Base-by-base conservation (phyloP, 2,888 invertebrate genomes). In the Cosmia pyralina region DNA sequence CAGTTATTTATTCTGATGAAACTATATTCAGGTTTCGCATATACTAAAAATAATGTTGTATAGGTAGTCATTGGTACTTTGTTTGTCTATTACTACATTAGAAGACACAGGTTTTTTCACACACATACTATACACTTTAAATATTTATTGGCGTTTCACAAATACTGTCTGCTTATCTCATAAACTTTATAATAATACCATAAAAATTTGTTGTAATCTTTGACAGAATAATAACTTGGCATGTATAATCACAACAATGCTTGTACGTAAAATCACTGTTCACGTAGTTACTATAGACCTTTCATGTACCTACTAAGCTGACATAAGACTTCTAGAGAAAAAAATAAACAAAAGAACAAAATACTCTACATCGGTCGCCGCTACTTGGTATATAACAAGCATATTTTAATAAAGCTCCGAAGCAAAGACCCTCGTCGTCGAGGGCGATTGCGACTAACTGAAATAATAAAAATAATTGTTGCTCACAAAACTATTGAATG, bases 401-500 rank as follows among this genome's bases (percentile, higher is more conserved):
- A 79, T 67, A 66, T 79, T 77, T 79, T 77, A 77, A 77, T 77
- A 67, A 77, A 79, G 44, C 64, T 65, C 7, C 34, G 34, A 69
- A 55, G 62, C 22, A 73, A 73, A 66, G 34, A 48, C 15, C 15
- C 38, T 3, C 48, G 5, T 53, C 52, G 4, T n/a, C n/a, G n/a
- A n/a, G 59, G 19, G 19, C 19, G 34, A 58, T 48, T 46, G 52
- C 15, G 77, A 19, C 52, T 34, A 58, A 63, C n/a, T 19, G 19
- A 46, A 4, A 58, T 69, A 69, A 55, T 28, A 28, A 28, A 69
- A 57, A 55, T 53, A 77, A 34, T 59, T 77, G 46, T 34, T 34
- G 53, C 17, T 59, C 22, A 70, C 10, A 52, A 58, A 62, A 48
- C 19, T 58, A n/a, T 48, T 11, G 13, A 63, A 13, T 28, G 10